Base-by-base conservation (phyloP, 2,113 vertebrate species). In the Illadopsis cleaveri region DNA sequence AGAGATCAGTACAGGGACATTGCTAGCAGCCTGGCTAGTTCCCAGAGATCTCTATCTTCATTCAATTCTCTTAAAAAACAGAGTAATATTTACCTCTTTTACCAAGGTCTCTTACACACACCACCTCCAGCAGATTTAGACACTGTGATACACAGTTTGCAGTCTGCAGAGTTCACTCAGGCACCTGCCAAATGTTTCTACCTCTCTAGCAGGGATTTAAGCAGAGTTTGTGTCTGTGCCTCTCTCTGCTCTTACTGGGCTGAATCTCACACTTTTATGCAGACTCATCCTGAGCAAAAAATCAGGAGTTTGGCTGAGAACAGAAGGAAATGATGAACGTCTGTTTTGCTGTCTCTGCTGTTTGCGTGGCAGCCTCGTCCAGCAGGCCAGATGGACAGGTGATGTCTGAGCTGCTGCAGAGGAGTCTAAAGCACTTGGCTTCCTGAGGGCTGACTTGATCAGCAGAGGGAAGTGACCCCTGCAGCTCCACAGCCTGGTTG, bases 131-230 rank as follows among this genome's bases (percentile, higher is more conserved):
- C 12, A 69, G n/a, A 15, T 71, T 45, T 30, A 24, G 42, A 5
- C 0, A 2, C 53, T 23, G 25, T 21, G 24, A 14, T 65, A 10
- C 0, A 25, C 48, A 2, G 11, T 28, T 10, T 45, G 60, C 37
- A 31, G 1, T 35, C 18, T 58, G 65, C 57, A 61, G 77, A 54
- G 31, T 65, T 82, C 4, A 11, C 40, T 82, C 51, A 40, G 62
- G 7, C 73, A 28, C 24, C 24, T 33, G 5, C n/a, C 25, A 42
- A 61, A 25, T 30, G 9, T 35, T 83, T 45, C 76, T 91, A 45
- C 35, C 10, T 2, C 58, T 62, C 56, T 12, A 38, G 25, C 37
- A 13, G 57, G 45, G 17, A 9, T 93, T 76, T 47, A 30, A 48
- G 60, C 42, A 44, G 42, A 48, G 6, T 48, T 64, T 40, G 18